These are phyloP conservation scores for Galeopsomyia nigrocyanea DNA, from an alignment of 2,888 invertebrate genomes.

Conservation along the genomic window DNA sequence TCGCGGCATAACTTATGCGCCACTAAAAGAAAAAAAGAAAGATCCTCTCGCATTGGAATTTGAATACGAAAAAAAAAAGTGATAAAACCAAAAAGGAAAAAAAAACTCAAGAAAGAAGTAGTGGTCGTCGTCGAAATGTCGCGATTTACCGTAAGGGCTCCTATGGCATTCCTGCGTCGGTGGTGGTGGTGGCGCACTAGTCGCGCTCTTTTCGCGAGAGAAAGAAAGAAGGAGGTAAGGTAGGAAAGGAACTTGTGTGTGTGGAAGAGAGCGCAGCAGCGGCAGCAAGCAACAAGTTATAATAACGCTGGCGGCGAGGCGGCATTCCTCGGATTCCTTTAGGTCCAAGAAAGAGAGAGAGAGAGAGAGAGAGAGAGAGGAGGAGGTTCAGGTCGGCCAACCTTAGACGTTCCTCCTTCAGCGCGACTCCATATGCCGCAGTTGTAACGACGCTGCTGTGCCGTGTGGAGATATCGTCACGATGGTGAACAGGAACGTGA, in stretches of 20 bases:
- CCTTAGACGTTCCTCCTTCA: background rate
- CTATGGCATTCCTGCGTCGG: conserved; percentile 45
- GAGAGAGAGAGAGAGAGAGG: background rate
- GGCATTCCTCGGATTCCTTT: conserved; percentile 53
- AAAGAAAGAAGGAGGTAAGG: too few relatives aligned
- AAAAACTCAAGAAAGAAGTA: too few relatives aligned
- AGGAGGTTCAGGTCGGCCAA: too few relatives aligned
- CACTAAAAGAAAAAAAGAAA: conserved; percentile 30
- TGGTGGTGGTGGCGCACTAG: conserved; percentile 40
- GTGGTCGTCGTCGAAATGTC: too few relatives aligned
- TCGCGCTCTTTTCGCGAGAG: conserved; percentile 8
- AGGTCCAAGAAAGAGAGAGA: background rate
- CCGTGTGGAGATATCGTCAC: background rate
- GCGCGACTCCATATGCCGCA: too few relatives aligned
- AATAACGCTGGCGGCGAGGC: conserved; percentile 33
- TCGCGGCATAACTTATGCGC: conserved; percentile 24
- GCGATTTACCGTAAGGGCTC: conserved; percentile 45
- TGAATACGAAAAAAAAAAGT: conserved; percentile 27
- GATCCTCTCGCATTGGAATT: conserved; percentile 23
- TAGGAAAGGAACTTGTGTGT: background rate
- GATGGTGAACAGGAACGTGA: background rate
- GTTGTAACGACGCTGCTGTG: background rate
- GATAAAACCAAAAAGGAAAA: too few relatives aligned
- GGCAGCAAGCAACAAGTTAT: background rate
- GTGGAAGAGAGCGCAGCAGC: conserved; percentile 5